Base-by-base conservation (phyloP, 2,797 vertebrate species). In the Eupleurogrammus muticus region DNA sequence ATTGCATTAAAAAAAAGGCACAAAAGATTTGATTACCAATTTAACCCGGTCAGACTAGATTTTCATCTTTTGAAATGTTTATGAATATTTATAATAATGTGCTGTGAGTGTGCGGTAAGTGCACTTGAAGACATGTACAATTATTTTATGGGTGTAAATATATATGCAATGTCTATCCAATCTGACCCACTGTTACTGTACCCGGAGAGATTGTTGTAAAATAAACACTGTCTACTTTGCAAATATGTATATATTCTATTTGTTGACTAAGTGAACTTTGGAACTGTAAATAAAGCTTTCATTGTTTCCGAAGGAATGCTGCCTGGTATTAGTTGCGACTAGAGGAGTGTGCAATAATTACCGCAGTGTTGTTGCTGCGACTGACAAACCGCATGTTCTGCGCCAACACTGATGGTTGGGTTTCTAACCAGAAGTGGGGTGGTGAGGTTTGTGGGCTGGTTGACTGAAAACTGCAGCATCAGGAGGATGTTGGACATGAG, bases 211-310 rank as follows among this genome's bases (percentile, higher is more conserved):
- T 93, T 93, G 80, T 87, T 97, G 95, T 96, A 96, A 94, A 93
- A 95, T 94, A 94, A 93, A 90, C 87, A 92, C 92, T 92, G 90
- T 89, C 85, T 73, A 89, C 91, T 95, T 95, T 96, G 96, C 93
- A 95, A 93, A 92, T 93, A 90, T 93, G 93, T 94, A 93, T 88
- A 94, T 92, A 94, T 82, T 92, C 93, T 95, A 94, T 97, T 97
- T 97, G 94, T 95, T 96, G 95, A 96, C 90, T 92, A 93, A 95
- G 93, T 95, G 89, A 96, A 94, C 95, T 96, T 96, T 97, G 94
- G 94, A 91, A 94, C 92, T 99, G 96, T 99, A 98, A 99, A 98
- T 98, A 98, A 99, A 98, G 90, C 84, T 88, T 89, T 89, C 80
- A 82, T 94, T 95, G 95, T 98, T 97, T 96, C 70, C 81, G 92